A percentile compares a stretch with the other conserved stretches of the same genome.
These are phyloP conservation scores for Galerucella pusilla DNA, from an alignment of 2,888 invertebrate genomes.

Conservation along the genomic window DNA sequence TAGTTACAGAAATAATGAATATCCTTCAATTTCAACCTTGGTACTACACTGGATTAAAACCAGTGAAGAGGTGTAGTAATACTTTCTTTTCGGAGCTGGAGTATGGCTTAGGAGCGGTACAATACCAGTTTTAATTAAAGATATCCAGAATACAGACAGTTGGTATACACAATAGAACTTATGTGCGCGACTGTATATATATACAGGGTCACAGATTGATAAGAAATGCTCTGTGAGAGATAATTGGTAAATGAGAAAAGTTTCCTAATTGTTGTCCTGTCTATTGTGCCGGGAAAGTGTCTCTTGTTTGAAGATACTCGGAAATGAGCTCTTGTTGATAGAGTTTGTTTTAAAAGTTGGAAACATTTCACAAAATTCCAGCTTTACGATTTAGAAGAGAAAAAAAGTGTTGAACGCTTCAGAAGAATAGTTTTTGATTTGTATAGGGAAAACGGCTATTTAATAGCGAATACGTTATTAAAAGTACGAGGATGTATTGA, in stretches of 20 bases:
- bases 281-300: slow-evolving; percentile 22
- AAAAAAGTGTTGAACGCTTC: neutral
- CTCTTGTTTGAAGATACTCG: slow-evolving; percentile 15
- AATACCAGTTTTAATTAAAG: slow-evolving; percentile 38
- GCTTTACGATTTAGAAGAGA: neutral
- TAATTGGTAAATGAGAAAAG: slow-evolving; percentile 33
- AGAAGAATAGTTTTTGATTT: neutral
- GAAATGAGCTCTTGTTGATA: slow-evolving; percentile 18
- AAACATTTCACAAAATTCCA: neutral
- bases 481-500: neutral
- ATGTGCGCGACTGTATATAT: slow-evolving; percentile 21
- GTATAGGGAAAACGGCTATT: neutral
- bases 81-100: slow-evolving; percentile 18
- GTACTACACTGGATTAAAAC: slow-evolving; percentile 22
- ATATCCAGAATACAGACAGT: slow-evolving; percentile 30
- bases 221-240: slow-evolving; percentile 23
- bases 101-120: slow-evolving; percentile 15
- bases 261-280: slow-evolving; percentile 24
- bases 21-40: too few relatives aligned
- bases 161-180: slow-evolving; percentile 34
- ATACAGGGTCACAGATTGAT: slow-evolving; percentile 31
- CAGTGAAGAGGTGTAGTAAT: slow-evolving; percentile 22
- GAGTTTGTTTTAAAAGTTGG: slow-evolving; percentile 18
- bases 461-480: neutral
- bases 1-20: too few relatives aligned